Percentiles rank a stretch among this genome's conserved stretches.
Evolutionary conservation across 2,888 invertebrate genomes (phyloP).

Genomic region (Micropterix aruncella): DNA sequence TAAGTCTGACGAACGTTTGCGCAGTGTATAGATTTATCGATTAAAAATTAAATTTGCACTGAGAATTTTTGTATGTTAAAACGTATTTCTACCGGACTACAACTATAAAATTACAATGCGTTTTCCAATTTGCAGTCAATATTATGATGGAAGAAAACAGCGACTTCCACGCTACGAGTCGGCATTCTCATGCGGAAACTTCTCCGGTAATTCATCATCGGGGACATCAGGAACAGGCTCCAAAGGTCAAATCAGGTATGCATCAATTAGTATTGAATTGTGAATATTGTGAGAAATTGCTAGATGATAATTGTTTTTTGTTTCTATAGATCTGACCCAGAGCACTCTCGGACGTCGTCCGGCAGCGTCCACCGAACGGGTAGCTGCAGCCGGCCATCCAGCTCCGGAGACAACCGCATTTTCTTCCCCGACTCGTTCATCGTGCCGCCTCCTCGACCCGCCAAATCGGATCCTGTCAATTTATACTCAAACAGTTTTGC

Average conservation of each 20-base stretch:
- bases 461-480: slow-evolving; percentile 11
- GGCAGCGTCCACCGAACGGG: neutral
- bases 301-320: neutral
- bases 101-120: too few species aligned
- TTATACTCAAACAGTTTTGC: slow-evolving; percentile 11
- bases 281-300: too few species aligned
- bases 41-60: too few species aligned
- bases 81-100: too few species aligned
- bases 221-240: slow-evolving; percentile 37
- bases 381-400: slow-evolving; percentile 19
- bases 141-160: slow-evolving; percentile 5
- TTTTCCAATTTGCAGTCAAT: slow-evolving; percentile 9
- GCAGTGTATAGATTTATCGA: too few species aligned
- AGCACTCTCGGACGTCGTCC: slow-evolving; percentile 7
- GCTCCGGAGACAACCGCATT: slow-evolving; percentile 32
- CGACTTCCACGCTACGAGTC: neutral
- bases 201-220: slow-evolving; percentile 33
- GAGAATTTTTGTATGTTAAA: too few species aligned
- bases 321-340: neutral
- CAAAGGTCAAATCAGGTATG: slow-evolving; percentile 18
- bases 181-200: slow-evolving; percentile 19
- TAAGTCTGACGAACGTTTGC: too few species aligned
- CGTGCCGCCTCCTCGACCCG: slow-evolving; percentile 19
- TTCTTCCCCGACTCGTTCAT: slow-evolving; percentile 39
- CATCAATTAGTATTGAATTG: too few species aligned